phyloP scores from a whole-genome alignment of 2,113 vertebrate species.

The Orthonyx spaldingii region DNA sequence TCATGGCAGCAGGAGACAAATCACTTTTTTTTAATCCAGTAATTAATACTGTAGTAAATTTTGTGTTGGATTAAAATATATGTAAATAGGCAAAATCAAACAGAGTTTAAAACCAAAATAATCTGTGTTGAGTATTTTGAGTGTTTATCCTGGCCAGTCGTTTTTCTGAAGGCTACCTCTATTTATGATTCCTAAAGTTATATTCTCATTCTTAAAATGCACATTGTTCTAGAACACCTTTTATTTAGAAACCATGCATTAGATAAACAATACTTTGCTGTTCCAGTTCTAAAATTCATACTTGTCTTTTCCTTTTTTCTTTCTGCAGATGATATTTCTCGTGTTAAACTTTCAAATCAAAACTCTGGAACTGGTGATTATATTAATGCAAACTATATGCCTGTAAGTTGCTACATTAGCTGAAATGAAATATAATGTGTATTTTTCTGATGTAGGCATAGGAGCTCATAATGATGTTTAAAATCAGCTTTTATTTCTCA shows the following conservation, averaged over 20 bases:
- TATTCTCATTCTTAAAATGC: neutral
- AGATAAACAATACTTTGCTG: neutral
- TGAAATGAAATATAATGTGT: neutral
- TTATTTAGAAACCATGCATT: neutral
- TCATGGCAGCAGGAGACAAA: neutral
- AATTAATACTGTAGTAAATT: neutral
- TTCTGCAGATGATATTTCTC: constrained; percentile 85
- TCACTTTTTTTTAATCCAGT: neutral
- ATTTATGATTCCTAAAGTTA: neutral
- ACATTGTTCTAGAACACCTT: neutral
- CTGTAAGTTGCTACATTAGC: constrained; percentile 73
- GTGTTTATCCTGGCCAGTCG: neutral
- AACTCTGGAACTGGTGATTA: constrained; percentile 81
- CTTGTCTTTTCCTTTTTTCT: neutral
- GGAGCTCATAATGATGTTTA: neutral
- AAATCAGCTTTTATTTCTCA: neutral
- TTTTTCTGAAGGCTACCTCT: neutral
- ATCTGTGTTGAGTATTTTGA: neutral
- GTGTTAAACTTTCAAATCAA: constrained; percentile 87
- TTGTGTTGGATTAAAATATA: neutral
- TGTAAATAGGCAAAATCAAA: neutral
- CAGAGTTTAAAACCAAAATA: neutral
- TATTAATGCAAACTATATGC: constrained; percentile 96
- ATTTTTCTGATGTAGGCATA: neutral
- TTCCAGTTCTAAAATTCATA: neutral